phyloP scores from a whole-genome alignment of 2,797 vertebrate species.

The Cyprinella venusta region DNA sequence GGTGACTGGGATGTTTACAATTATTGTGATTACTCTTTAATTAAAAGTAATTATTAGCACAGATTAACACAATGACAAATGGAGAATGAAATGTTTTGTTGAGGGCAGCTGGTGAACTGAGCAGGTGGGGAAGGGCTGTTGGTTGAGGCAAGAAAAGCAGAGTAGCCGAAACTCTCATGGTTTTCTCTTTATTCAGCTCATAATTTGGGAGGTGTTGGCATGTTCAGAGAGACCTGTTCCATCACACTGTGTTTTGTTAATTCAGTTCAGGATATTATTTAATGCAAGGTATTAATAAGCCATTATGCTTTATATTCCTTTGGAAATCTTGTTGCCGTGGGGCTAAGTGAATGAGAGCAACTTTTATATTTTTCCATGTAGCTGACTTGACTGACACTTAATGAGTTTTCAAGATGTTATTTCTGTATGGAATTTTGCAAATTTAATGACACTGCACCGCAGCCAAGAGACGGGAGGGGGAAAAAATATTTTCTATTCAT shows the following conservation, averaged over 20 bases:
- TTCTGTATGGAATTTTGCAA: conserved; percentile 54
- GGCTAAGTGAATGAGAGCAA: conserved; percentile 48
- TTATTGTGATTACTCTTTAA: conserved; percentile 38
- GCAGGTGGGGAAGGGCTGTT: conserved; percentile 4
- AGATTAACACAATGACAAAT: conserved; percentile 40
- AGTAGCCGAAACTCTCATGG: conserved; percentile 1
- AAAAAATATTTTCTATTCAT: conserved; percentile 40
- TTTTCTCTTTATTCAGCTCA: background rate
- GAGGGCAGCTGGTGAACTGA: conserved; percentile 14
- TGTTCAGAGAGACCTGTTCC: conserved; percentile 29
- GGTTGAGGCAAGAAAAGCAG: background rate
- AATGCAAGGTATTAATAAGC: conserved; percentile 40
- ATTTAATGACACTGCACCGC: conserved; percentile 51
- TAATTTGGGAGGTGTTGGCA: conserved; percentile 16
- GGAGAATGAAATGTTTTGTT: conserved; percentile 31
- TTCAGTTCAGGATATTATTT: conserved; percentile 46
- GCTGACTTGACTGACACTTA: conserved; percentile 62
- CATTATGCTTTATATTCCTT: conserved; percentile 55
- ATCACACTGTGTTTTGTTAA: conserved; percentile 6
- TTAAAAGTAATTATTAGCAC: conserved; percentile 45
- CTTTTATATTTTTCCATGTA: conserved; percentile 70
- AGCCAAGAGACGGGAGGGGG: conserved; percentile 39
- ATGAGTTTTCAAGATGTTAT: conserved; percentile 75
- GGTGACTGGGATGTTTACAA: conserved; percentile 27
- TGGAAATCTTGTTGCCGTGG: conserved; percentile 40